Conservation (phyloP, 2,113 vertebrate species). For the Jacana jacana region DNA sequence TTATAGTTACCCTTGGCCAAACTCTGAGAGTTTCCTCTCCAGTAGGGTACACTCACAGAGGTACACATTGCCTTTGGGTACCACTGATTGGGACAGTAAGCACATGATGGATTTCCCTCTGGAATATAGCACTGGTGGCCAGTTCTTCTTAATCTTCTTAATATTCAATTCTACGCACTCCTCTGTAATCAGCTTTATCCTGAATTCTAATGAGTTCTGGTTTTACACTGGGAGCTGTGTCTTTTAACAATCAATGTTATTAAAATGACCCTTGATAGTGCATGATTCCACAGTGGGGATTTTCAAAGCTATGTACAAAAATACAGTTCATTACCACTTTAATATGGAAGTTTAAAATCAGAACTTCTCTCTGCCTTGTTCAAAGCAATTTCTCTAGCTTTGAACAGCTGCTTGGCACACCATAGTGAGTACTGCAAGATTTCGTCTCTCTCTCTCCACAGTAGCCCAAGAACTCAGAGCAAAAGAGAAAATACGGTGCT, state of each 20-base stretch:
- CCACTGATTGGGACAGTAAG: slow-evolving; percentile 61
- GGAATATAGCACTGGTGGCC: slow-evolving; percentile 45
- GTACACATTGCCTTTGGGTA: slow-evolving; percentile 73
- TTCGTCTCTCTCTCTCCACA: background rate
- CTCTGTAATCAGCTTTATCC: slow-evolving; percentile 67
- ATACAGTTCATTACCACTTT: slow-evolving; percentile 43
- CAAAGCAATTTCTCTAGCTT: slow-evolving; percentile 50
- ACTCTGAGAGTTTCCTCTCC: slow-evolving; percentile 57
- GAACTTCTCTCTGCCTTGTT: slow-evolving; percentile 49
- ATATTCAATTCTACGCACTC: slow-evolving; percentile 56
- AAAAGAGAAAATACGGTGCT: background rate
- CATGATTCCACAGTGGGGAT: slow-evolving; percentile 17
- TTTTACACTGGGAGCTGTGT: slow-evolving; percentile 42
- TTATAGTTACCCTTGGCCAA: slow-evolving; percentile 78
- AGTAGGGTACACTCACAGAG: slow-evolving; percentile 33
- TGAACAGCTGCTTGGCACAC: slow-evolving; percentile 12
- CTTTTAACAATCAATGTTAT: slow-evolving; percentile 68
- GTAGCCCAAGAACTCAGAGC: background rate
- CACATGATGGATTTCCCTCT: slow-evolving; percentile 50
- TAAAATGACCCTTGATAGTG: slow-evolving; percentile 63
- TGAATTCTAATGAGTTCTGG: slow-evolving; percentile 65
- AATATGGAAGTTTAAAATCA: slow-evolving; percentile 46
- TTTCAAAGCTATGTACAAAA: slow-evolving; percentile 59
- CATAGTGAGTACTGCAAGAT: background rate
- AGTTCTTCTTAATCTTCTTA: slow-evolving; percentile 71